These are phyloP conservation scores for Spicauda simplicius DNA, from an alignment of 2,888 invertebrate genomes.

Conservation along the genomic window DNA sequence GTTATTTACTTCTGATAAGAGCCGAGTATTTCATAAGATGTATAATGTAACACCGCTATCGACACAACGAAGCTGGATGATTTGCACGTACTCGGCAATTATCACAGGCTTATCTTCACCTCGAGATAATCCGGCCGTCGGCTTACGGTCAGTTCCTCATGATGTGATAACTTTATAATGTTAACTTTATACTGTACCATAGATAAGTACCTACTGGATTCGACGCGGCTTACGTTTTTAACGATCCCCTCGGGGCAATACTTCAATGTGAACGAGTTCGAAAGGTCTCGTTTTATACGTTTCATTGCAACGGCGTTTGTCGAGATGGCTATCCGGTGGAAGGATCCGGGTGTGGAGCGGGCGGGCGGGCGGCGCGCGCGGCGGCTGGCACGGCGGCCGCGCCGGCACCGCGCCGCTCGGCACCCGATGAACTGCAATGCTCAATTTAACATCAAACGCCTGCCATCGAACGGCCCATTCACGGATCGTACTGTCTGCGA, in stretches of 20 bases:
- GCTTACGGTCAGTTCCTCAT: conserved; percentile 6
- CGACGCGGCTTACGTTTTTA: not conserved
- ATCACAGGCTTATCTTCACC: conserved; percentile 28
- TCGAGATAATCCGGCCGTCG: conserved; percentile 20
- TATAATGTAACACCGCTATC: conserved; percentile 23
- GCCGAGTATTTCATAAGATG: conserved; percentile 23
- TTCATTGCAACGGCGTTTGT: not conserved
- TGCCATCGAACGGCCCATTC: not conserved
- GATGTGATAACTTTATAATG: conserved; percentile 10
- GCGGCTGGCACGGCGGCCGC: not conserved
- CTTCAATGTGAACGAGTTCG: not conserved
- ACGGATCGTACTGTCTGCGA: not conserved
- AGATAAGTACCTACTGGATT: not conserved
- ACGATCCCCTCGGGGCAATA: not conserved
- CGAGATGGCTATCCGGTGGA: not conserved
- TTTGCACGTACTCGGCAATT: conserved; percentile 32
- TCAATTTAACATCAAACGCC: conserved; percentile 11
- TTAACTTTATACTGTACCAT: not conserved
- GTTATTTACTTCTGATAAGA: conserved; percentile 29
- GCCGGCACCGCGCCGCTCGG: not conserved
- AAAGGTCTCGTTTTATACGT: not conserved
- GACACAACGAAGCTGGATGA: conserved; percentile 29
- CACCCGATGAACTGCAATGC: conserved; percentile 1
- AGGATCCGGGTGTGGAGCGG: not conserved
- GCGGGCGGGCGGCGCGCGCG: not conserved